Evolutionary conservation across 2,888 invertebrate genomes (phyloP).

Genomic region (Tachina lurida): DNA sequence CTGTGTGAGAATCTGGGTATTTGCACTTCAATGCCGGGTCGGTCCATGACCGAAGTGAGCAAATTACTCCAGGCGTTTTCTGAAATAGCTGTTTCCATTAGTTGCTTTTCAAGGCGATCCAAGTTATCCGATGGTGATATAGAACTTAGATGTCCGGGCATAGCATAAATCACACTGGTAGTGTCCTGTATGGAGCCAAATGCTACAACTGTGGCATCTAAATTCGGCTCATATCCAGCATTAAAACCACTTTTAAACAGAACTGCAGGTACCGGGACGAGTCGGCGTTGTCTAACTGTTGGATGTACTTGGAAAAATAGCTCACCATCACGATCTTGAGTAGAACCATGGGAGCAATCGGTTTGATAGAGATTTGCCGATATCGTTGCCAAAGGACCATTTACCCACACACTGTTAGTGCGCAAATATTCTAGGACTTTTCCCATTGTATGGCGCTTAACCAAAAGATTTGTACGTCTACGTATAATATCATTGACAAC

Average conservation of each 20-base stretch:
- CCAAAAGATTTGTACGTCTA: slow-evolving; percentile 90
- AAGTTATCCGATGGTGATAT: slow-evolving; percentile 91
- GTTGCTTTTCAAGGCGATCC: slow-evolving; percentile 88
- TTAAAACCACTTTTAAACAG: slow-evolving; percentile 90
- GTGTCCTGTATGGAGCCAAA: slow-evolving; percentile 88
- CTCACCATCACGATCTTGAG: slow-evolving; percentile 91
- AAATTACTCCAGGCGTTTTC: slow-evolving; percentile 89
- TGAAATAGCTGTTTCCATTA: slow-evolving; percentile 87
- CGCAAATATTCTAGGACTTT: slow-evolving; percentile 90
- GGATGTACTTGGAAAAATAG: slow-evolving; percentile 93
- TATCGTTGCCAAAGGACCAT: slow-evolving; percentile 91
- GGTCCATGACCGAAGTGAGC: slow-evolving; percentile 88
- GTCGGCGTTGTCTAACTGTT: slow-evolving; percentile 89
- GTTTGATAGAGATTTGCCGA: slow-evolving; percentile 93
- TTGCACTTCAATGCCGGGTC: slow-evolving; percentile 91
- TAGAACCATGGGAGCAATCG: slow-evolving; percentile 89
- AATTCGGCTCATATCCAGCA: slow-evolving; percentile 92
- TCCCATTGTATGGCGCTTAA: slow-evolving; percentile 90
- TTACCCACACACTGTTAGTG: slow-evolving; percentile 88
- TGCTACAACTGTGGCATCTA: slow-evolving; percentile 93
- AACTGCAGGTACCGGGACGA: slow-evolving; percentile 92
- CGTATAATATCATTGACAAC: slow-evolving; percentile 92
- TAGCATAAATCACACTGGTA: slow-evolving; percentile 90
- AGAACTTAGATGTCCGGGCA: slow-evolving; percentile 93
- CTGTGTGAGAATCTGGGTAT: slow-evolving; percentile 92